Evolutionary conservation across 2,113 vertebrate genomes (phyloP), one percentile per base, ranked within the genome.

Genomic region (Thunnus thynnus): DNA sequence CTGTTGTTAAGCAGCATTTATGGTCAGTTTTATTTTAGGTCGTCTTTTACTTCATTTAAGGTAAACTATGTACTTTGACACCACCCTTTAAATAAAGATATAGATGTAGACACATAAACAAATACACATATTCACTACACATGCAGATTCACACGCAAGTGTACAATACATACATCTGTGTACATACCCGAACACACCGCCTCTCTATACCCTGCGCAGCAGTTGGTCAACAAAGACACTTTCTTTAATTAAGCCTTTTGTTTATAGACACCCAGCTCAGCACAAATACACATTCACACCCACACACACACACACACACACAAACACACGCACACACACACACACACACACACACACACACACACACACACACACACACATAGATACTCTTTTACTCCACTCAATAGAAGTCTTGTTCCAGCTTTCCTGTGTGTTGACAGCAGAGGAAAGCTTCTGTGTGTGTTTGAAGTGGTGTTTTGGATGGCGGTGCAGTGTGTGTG

Each of bases 201-300:
- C 50, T 36, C 61, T 36, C 32, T 13, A 11, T 25, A 13, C 27
- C 56, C 8, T 27, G 47, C 66, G 20, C 54, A 70, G 8, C 74
- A 82, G 77, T 81, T 6, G 9, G 41, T 74, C 44, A 73, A 76
- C 57, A 68, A 25, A 56, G 13, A 56, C 5, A 32, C 52, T 51
- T n/a, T 44, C 9, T 56, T 51, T 68, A 65, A 68, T 54, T 65
- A 52, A 67, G 57, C 56, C n/a, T 46, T 25, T 86, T 56, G 54
- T 83, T 76, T 54, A 12, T 5, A 47, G 48, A 78, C 27, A 36
- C 58, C 30, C 48, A 54, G 27, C 27, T 25, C 5, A 73, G 27
- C 32, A 52, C 41, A 77, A 41, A 72, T 22, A 84, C 47, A 62
- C 55, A 70, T 25, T 13, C 70, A 81, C 83, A n/a, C 69, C 67